Base-by-base conservation (phyloP, 2,888 invertebrate genomes). In the Ochlodes sylvanus region DNA sequence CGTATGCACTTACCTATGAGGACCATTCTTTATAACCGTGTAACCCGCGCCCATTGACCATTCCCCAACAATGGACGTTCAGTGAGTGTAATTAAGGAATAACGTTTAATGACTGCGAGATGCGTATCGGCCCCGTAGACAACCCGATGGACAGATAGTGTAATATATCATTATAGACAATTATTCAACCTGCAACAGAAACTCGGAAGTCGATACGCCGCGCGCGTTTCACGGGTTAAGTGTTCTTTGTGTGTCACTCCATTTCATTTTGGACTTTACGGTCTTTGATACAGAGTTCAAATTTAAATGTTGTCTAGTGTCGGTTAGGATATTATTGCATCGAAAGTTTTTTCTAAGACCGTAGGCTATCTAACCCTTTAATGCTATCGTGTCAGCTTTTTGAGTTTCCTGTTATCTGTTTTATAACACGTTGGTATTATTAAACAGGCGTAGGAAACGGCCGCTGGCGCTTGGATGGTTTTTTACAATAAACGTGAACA, bases 101-200 rank as follows among this genome's bases (percentile, higher is more conserved):
- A 72, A 71, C 73, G 72, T 74, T 74, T 77, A 73, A 77, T 71
- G 72, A 54, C 27, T 54, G 52, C 75, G 74, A 76, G 80, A 80
- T 79, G 56, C 58, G 34, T 78, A 80, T 82, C 81, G 67, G 70
- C 64, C 70, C 70, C 76, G 70, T 74, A 76, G 76, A 78, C 76
- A 75, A 71, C 60, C 47, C 71, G 79, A 80, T 82, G 76, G 73
- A 72, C 67, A 79, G 81, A 82, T 82, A 82, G 80, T 74, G 73
- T 76, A 76, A 80, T 78, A 75, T 78, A 81, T 79, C 77, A 80
- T 83, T 82, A 79, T 76, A 79, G 76, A 76, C 77, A 78, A 81
- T 77, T 76, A 79, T 76, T 76, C 71, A 75, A 52, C 65, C 70
- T 54, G 61, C 68, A 70, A 70, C 69, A 73, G 70, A 73, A 72